Evolutionary conservation across 1,140 invertebrate species (phyloP), one percentile per base, ranked within the genome.

Genomic region (Lepidurus couesii): DNA sequence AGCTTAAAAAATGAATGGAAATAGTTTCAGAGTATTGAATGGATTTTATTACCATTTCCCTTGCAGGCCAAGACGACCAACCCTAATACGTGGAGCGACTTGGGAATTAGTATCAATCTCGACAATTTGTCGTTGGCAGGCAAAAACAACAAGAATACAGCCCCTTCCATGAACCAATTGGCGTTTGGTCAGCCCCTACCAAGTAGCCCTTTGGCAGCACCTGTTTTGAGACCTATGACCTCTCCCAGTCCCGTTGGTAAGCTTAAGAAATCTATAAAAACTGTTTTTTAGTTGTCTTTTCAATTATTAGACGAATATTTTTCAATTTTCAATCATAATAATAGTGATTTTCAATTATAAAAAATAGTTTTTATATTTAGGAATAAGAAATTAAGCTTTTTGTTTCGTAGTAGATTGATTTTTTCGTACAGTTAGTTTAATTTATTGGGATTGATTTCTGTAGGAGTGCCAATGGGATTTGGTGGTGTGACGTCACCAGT

Each of bases 141-240:
- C 80, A 90, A 91, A 81, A 88, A 88, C 42, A 86, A 87, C 79
- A 93, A 92, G 84, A 85, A 87, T 6, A 83, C 84, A 13, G 90
- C 92, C 3, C 92, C 91, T 4, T 90, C 91, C 47, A 96, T 96
- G 90, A 97, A 96, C 85, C 93, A 96, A 83, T 84, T 97, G 53
- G 92, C 93, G 16, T 65, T 65, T 16, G 53, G 53, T 65, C 53
- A 65, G 53, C 53, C 16, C 6, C 53, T 65, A 21, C 53, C 53
- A 16, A 65, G 2, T 65, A 65, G 53, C 21, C 8, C 16, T 1
- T 7, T 65, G 53, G 53, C 16, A 65, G 8, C 53, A 65, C 53
- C 53, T 4, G 8, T 16, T 7, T 65, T 65, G 16, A 13, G 53
- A 65, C 8, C 13, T n/a, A 65, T 65, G 53, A 65, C 53, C 53